Evolutionary conservation across 2,797 vertebrate species (phyloP).

Genomic region (Menidia menidia): DNA sequence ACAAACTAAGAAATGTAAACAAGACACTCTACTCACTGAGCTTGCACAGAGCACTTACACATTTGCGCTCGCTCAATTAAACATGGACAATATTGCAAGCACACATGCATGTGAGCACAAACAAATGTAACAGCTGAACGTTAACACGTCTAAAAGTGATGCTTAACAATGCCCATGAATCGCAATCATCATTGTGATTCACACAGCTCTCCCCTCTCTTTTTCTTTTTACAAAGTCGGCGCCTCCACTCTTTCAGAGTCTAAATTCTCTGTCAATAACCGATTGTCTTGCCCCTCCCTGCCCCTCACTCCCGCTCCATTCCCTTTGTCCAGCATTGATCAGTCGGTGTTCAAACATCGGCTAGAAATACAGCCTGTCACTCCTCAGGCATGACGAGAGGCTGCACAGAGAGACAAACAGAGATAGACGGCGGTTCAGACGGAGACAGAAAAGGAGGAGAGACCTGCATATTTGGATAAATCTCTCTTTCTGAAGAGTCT

Average conservation of each 20-base stretch:
- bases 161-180: conserved; percentile 30
- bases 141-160: conserved; percentile 46
- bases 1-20: conserved; percentile 8
- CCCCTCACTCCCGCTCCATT: conserved; percentile 68
- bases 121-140: conserved; percentile 35
- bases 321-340: conserved; percentile 84
- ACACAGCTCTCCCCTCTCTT: conserved; percentile 41
- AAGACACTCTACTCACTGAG: background rate
- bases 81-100: background rate
- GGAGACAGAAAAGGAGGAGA: conserved; percentile 68
- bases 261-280: conserved; percentile 86
- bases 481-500: conserved; percentile 34
- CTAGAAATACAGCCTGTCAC: conserved; percentile 81
- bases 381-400: conserved; percentile 62
- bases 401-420: conserved; percentile 46
- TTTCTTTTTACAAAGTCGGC: conserved; percentile 70
- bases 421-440: conserved; percentile 57
- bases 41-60: too few species aligned
- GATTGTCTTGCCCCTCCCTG: conserved; percentile 79
- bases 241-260: conserved; percentile 80
- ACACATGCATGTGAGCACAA: conserved; percentile 6
- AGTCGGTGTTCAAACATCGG: conserved; percentile 76
- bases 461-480: conserved; percentile 59
- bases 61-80: conserved; percentile 21
- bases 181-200: conserved; percentile 22